Percentiles rank a stretch among this genome's conserved stretches.
phyloP scores from a whole-genome alignment of 2,113 vertebrate genomes.

The Gavialis gangeticus region DNA sequence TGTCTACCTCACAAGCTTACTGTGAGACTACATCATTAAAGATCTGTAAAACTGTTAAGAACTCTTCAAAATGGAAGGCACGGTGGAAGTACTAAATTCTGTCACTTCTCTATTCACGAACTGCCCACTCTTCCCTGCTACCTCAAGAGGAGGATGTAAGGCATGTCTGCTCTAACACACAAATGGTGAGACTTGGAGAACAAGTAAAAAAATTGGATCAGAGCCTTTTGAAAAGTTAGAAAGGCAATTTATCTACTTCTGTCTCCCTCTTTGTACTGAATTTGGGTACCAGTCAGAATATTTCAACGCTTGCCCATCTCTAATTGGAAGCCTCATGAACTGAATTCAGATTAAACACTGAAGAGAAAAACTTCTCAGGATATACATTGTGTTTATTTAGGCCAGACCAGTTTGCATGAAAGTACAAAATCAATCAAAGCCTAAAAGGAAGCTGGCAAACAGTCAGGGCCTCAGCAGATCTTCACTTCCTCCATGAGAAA shows the following conservation, averaged over 20 bases:
- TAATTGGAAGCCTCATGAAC: constrained; percentile 6
- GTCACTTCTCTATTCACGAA: not conserved
- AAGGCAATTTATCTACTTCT: constrained; percentile 50
- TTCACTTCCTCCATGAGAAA: constrained; percentile 27
- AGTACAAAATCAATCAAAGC: constrained; percentile 58
- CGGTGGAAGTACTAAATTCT: not conserved
- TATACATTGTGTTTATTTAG: constrained; percentile 72
- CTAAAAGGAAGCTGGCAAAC: constrained; percentile 69
- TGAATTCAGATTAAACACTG: constrained; percentile 56
- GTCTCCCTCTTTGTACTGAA: constrained; percentile 39
- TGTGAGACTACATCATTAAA: not conserved
- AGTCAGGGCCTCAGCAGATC: constrained; percentile 14
- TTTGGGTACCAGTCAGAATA: constrained; percentile 41
- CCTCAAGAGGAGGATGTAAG: not conserved
- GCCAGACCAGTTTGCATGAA: constrained; percentile 40
- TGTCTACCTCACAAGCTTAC: not conserved
- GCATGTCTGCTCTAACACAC: not conserved
- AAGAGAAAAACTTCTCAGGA: constrained; percentile 50
- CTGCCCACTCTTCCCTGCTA: not conserved
- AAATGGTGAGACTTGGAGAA: not conserved
- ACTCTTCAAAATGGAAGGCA: accelerated
- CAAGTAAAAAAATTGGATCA: constrained; percentile 7
- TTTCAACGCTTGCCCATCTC: constrained; percentile 59
- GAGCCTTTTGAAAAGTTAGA: constrained; percentile 22
- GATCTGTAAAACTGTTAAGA: not conserved